These are phyloP conservation scores for Willisornis vidua DNA, from an alignment of 2,113 vertebrate genomes.

Conservation along the genomic window DNA sequence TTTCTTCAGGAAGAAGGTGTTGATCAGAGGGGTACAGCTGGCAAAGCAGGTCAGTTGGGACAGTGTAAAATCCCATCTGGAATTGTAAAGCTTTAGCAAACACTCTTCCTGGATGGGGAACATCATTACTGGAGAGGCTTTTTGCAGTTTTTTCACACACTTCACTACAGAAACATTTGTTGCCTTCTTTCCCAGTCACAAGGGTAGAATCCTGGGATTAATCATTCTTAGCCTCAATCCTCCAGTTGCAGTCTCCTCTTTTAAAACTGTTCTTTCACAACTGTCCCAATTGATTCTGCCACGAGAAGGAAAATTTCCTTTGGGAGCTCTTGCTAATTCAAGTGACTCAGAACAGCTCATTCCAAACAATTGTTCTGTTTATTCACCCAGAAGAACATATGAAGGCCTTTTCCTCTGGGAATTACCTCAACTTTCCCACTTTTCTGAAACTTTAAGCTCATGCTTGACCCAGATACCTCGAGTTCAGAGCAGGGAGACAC, in stretches of 20 bases:
- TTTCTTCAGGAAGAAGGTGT: background rate
- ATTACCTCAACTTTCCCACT: background rate
- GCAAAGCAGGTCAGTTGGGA: background rate
- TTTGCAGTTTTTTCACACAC: background rate
- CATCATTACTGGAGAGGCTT: background rate
- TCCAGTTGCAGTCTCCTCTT: background rate
- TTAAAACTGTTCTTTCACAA: background rate
- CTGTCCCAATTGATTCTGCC: background rate
- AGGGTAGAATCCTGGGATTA: background rate
- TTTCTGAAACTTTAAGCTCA: constrained; percentile 26
- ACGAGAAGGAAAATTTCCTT: background rate
- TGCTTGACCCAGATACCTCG: constrained; percentile 23
- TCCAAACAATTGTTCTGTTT: constrained; percentile 47
- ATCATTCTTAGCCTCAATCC: background rate
- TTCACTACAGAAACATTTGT: background rate
- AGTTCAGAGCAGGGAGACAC: background rate
- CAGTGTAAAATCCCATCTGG: background rate
- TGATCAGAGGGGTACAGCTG: background rate
- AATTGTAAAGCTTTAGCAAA: background rate
- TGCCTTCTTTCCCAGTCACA: background rate
- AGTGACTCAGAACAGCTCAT: background rate
- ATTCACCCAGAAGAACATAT: constrained; percentile 27
- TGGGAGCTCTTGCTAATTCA: constrained; percentile 49
- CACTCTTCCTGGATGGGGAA: background rate
- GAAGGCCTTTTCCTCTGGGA: background rate